Conservation (phyloP, 2,113 vertebrate genomes). For the Anhinga rufa region DNA sequence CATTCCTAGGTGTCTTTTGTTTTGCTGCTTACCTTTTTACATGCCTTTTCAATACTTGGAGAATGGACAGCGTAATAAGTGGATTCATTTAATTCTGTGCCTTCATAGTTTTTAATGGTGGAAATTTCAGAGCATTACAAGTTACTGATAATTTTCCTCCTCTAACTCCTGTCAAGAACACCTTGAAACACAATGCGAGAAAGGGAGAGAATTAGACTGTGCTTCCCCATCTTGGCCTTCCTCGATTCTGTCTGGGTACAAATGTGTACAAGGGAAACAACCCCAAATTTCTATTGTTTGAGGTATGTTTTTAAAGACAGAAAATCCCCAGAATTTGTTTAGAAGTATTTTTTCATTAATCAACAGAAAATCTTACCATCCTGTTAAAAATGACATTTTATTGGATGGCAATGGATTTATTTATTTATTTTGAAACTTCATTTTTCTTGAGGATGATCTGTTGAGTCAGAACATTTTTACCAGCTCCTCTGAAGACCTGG, state of each 20-base stretch:
- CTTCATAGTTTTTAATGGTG: not conserved
- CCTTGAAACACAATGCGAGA: not conserved
- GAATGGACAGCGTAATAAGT: not conserved
- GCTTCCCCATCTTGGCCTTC: not conserved
- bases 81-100: not conserved
- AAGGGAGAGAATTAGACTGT: not conserved
- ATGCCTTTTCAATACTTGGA: not conserved
- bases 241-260: fast-evolving
- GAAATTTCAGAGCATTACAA: not conserved
- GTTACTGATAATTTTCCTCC: not conserved
- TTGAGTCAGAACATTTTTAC: not conserved
- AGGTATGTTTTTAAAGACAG: not conserved
- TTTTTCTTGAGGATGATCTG: not conserved
- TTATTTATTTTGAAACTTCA: not conserved
- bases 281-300: not conserved
- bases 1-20: not conserved
- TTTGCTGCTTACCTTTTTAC: not conserved
- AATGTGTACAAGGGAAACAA: not conserved
- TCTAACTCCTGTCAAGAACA: not conserved
- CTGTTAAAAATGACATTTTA: not conserved
- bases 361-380: not conserved
- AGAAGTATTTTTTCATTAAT: not conserved
- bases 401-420: not conserved
- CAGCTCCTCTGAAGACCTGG: not conserved
- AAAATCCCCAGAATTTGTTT: not conserved